Evolutionary conservation across 2,113 vertebrate genomes (phyloP).

Genomic region (Crotalus helleri): DNA sequence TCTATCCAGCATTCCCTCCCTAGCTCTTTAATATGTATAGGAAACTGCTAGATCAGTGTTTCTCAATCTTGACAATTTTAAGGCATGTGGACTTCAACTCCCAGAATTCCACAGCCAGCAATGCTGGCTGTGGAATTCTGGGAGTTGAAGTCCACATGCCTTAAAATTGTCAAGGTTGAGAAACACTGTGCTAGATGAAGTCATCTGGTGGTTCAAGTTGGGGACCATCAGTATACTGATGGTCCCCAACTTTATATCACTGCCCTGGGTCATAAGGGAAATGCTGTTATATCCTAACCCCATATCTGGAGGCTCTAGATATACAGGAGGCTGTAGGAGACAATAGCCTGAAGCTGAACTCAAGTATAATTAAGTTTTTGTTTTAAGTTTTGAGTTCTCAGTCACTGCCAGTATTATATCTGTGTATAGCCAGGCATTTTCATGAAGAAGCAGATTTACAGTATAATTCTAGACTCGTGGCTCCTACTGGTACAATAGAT

Average conservation of each 20-base stretch:
- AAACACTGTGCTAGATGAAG: neutral
- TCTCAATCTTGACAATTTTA: too few relatives aligned
- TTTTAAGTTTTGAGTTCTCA: neutral
- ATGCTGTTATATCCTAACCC: neutral
- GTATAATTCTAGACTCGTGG: neutral
- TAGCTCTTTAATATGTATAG: neutral
- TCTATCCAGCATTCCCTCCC: neutral
- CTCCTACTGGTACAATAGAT: neutral
- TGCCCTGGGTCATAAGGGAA: neutral
- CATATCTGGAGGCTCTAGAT: neutral
- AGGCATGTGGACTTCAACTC: too few relatives aligned
- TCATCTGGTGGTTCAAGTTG: neutral
- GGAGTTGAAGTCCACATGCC: too few relatives aligned
- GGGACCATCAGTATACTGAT: neutral
- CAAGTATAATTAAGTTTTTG: neutral
- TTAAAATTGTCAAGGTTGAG: too few relatives aligned
- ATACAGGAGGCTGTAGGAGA: neutral
- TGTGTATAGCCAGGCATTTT: neutral
- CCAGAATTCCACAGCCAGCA: too few relatives aligned
- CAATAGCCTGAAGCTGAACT: neutral
- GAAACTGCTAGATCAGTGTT: neutral
- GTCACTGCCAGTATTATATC: neutral
- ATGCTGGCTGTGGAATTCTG: too few relatives aligned
- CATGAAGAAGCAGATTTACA: neutral
- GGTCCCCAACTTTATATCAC: neutral